Conservation (phyloP, 2,888 invertebrate species). For the Phortica okadai region DNA sequence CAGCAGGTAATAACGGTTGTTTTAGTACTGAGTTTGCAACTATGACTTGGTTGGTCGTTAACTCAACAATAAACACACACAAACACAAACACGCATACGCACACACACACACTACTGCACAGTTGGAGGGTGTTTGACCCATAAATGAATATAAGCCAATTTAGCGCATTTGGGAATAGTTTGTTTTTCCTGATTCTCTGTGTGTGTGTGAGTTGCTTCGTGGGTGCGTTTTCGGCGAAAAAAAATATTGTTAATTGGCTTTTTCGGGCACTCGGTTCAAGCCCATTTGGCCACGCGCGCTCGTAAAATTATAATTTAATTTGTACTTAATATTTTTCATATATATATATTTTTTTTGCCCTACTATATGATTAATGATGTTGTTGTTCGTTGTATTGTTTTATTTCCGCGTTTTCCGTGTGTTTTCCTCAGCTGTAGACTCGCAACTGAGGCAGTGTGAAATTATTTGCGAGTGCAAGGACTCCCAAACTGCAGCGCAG, state of each 20-base stretch:
- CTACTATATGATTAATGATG: neutral
- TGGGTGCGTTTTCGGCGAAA: neutral
- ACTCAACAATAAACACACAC: slow-evolving; percentile 26
- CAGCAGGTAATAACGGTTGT: neutral
- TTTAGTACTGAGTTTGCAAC: neutral
- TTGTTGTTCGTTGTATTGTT: slow-evolving; percentile 32
- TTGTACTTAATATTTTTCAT: slow-evolving; percentile 9
- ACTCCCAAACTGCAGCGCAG: slow-evolving; percentile 49
- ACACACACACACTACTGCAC: slow-evolving; percentile 33
- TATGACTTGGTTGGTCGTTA: slow-evolving; percentile 6
- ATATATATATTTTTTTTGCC: too few relatives aligned
- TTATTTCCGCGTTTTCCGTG: slow-evolving; percentile 61
- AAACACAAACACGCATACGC: too few relatives aligned
- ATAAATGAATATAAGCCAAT: slow-evolving; percentile 64
- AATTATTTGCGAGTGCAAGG: slow-evolving; percentile 56
- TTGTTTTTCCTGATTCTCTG: neutral
- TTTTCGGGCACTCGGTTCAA: slow-evolving; percentile 24
- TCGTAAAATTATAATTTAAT: slow-evolving; percentile 18
- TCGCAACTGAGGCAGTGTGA: slow-evolving; percentile 67
- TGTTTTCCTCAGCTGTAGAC: slow-evolving; percentile 66
- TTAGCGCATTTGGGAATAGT: slow-evolving; percentile 37
- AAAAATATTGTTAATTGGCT: slow-evolving; percentile 16
- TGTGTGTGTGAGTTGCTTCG: neutral
- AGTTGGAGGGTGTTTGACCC: slow-evolving; percentile 67
- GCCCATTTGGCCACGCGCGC: slow-evolving; percentile 17